A percentile compares a stretch with the other conserved stretches of the same genome.
Conservation (phyloP, 2,113 vertebrate genomes). For the Arizona elegans region DNA sequence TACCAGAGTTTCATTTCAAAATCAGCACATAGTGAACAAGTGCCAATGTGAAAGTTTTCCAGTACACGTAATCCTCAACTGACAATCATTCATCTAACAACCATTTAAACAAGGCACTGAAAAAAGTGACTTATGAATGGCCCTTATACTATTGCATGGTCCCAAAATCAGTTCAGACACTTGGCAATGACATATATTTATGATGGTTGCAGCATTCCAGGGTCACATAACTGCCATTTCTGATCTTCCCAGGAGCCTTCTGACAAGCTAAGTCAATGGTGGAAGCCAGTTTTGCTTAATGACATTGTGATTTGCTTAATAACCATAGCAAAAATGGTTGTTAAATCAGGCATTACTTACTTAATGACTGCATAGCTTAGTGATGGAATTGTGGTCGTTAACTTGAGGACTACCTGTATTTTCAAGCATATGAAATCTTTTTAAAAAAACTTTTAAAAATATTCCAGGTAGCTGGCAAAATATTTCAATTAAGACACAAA, state of each 20-base stretch:
- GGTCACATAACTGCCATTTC: not conserved
- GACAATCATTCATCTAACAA: not conserved
- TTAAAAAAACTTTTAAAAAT: not conserved
- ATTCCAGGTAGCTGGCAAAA: not conserved
- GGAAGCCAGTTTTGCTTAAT: not conserved
- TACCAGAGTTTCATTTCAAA: not conserved
- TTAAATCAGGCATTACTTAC: not conserved
- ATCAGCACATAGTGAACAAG: not conserved
- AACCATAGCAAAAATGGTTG: not conserved
- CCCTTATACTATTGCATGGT: not conserved
- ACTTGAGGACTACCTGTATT: not conserved
- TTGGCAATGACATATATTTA: not conserved
- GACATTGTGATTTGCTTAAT: not conserved
- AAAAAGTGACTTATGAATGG: not conserved
- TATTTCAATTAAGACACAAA: not conserved
- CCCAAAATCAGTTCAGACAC: not conserved
- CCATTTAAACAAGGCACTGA: not conserved
- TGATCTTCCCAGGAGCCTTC: not conserved
- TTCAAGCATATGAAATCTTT: not conserved
- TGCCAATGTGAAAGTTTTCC: too few relatives aligned
- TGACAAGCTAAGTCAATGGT: not conserved
- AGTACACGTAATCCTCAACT: not conserved
- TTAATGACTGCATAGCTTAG: not conserved
- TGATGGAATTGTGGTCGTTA: not conserved
- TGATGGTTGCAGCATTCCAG: not conserved